Base-by-base conservation (phyloP, 2,888 invertebrate genomes). In the Subacronicta megacephala region DNA sequence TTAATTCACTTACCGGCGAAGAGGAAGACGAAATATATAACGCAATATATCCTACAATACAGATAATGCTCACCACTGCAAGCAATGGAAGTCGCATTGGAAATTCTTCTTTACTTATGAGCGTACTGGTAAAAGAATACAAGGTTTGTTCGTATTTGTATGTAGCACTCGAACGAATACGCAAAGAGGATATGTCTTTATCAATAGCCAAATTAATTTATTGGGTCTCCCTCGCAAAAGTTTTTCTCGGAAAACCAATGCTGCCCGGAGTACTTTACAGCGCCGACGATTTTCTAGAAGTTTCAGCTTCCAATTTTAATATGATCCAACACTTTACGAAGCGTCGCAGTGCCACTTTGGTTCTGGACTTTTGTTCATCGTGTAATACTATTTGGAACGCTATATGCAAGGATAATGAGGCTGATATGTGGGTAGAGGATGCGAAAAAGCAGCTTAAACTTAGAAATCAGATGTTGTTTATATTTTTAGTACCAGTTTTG, bases 401-500 rank as follows among this genome's bases (percentile, higher is more conserved):
- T 1, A 68, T 88, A 2, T 90, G 87, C 78, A 75, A 75, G 23
- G 81, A 83, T 33, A 80, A 79, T 15, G 76, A 84, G n/a, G 69
- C 78, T 1, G 50, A 54, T 0, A 77, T 78, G 1, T 68, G 74
- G 33, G 65, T 42, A 4, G 68, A 73, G 1, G 56, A 80, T 31
- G 83, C 81, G 0, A 81, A 79, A 29, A 86, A 50, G 3, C 40
- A 82, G 29, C 66, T 85, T 10, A 82, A 94, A 26, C 89, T 96
- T 57, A 95, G 95, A 70, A 95, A 95, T 77, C 96, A 96, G 81
- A 86, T 96, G 67, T 82, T 96, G 17, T 90, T 95, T 45, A 91
- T 96, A 63, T 95, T 96, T 80, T 85, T 97, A 12, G 84, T 96
- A 40, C 97, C 97, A 0, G 81, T 96, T 26, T 82, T 96, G 26